These are phyloP conservation scores for Alethe diademata DNA, from an alignment of 2,113 vertebrate genomes.

Conservation along the genomic window DNA sequence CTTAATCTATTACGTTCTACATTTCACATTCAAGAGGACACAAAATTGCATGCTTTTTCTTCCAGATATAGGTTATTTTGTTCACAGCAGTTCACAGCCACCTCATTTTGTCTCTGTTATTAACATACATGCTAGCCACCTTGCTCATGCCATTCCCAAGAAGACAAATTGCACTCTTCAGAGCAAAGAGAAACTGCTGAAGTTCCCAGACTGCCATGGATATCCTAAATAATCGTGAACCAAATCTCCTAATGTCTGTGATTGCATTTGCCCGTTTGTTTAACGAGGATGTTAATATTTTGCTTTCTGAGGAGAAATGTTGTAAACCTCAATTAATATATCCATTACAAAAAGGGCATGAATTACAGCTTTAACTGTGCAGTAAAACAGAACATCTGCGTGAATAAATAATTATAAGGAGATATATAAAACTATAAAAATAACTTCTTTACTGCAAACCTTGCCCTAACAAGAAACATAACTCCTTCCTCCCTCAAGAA, in stretches of 20 bases:
- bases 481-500: conserved; percentile 59
- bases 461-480: conserved; percentile 72
- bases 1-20: neutral
- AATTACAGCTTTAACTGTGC: neutral
- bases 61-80: neutral
- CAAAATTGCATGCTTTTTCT: neutral
- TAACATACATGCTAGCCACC: neutral
- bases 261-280: conserved; percentile 18
- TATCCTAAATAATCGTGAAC: neutral
- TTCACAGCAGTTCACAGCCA: neutral
- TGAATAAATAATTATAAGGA: conserved; percentile 33
- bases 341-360: neutral
- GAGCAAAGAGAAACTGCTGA: neutral
- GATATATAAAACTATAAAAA: conserved; percentile 56
- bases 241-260: neutral
- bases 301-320: neutral
- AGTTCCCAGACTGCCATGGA: neutral
- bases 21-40: neutral
- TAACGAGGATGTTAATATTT: conserved; percentile 30
- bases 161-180: neutral
- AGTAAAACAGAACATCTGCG: neutral
- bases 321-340: neutral
- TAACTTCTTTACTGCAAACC: conserved; percentile 48
- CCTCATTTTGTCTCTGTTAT: neutral
- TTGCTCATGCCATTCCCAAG: neutral